phyloP scores from a whole-genome alignment of 2,113 vertebrate genomes.

The Calcarius ornatus region DNA sequence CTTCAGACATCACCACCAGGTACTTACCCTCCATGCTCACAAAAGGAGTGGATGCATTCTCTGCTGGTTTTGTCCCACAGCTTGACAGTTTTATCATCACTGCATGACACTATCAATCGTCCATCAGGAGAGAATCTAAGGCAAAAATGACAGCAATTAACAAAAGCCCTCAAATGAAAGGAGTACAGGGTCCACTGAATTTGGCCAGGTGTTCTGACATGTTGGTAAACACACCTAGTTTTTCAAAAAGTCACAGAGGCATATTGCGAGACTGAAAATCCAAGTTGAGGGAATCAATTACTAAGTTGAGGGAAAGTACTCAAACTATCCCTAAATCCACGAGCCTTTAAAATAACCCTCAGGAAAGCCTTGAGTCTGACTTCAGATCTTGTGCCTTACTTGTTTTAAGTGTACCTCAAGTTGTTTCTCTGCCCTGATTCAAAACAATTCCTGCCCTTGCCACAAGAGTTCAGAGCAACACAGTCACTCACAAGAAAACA shows the following conservation, averaged over 20 bases:
- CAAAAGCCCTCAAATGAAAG: background rate
- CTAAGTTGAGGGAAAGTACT: background rate
- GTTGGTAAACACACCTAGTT: background rate
- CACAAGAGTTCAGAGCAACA: background rate
- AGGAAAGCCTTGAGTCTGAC: background rate
- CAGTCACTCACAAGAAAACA: background rate
- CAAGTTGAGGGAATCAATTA: background rate
- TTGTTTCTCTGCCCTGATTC: background rate
- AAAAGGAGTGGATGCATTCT: slow-evolving; percentile 92
- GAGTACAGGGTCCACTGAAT: rapidly evolving
- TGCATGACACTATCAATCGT: slow-evolving; percentile 89
- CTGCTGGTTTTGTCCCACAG: slow-evolving; percentile 95
- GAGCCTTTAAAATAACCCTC: background rate
- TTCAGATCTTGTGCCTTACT: background rate
- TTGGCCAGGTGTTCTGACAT: background rate
- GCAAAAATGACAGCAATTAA: background rate
- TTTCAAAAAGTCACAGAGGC: background rate
- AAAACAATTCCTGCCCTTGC: background rate
- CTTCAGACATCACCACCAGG: background rate
- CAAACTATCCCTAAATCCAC: background rate
- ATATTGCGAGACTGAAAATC: background rate
- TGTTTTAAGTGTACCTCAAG: background rate
- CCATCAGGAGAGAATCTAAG: slow-evolving; percentile 94
- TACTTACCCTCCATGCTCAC: slow-evolving; percentile 90
- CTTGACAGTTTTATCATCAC: slow-evolving; percentile 94